Conservation (phyloP, 92 coral and sea anemone genomes). For the Umimayanthus kanabou region DNA sequence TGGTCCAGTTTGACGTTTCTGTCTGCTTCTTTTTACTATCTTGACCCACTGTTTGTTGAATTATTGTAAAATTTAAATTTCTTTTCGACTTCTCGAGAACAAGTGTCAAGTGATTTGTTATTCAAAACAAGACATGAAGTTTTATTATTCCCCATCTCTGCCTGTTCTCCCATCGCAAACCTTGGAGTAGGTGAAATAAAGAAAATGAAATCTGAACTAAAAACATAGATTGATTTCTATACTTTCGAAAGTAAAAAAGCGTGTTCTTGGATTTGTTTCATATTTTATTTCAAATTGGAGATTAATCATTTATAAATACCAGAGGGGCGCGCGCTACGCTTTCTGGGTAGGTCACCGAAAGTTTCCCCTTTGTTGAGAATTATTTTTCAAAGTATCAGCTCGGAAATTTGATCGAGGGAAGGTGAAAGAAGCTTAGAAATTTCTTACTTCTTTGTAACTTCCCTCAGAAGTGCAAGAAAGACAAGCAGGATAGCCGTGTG, state of each 20-base stretch:
- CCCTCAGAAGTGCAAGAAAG: constrained; percentile 49
- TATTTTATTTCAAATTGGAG: constrained; percentile 35
- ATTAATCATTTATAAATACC: constrained; percentile 58
- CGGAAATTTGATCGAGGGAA: constrained; percentile 69
- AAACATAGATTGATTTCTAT: constrained; percentile 8
- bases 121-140: constrained; percentile 34
- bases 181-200: neutral
- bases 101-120: constrained; percentile 40
- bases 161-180: neutral
- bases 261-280: constrained; percentile 33
- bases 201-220: constrained; percentile 6
- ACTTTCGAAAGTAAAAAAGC: constrained; percentile 38
- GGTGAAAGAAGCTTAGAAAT: constrained; percentile 67
- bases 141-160: neutral
- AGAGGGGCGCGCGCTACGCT: constrained; percentile 86
- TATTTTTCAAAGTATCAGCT: constrained; percentile 66
- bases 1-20: neutral
- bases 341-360: constrained; percentile 89
- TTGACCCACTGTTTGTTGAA: neutral
- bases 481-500: constrained; percentile 17
- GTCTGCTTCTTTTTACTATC: constrained; percentile 5
- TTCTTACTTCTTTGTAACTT: constrained; percentile 50
- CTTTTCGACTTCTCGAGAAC: constrained; percentile 37
- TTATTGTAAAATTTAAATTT: constrained; percentile 27
- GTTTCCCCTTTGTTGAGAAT: constrained; percentile 81